These are phyloP conservation scores for Automeris io DNA, from an alignment of 2,888 invertebrate genomes.

Conservation along the genomic window DNA sequence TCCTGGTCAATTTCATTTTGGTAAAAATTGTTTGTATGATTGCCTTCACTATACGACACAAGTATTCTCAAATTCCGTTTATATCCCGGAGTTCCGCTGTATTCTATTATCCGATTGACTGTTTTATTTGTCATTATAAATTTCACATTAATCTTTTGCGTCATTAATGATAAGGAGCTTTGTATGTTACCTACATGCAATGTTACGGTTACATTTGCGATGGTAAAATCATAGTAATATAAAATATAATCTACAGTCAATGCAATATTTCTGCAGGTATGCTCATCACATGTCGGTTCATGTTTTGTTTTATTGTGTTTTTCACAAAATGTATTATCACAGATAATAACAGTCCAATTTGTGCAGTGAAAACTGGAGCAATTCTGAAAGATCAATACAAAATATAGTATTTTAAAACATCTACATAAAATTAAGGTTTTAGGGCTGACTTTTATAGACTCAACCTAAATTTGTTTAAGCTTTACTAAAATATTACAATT, in stretches of 20 bases:
- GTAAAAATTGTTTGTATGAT: conserved; percentile 47
- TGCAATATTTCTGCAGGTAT: conserved; percentile 45
- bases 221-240: conserved; percentile 44
- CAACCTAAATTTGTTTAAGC: no score
- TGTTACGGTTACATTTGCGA: conserved; percentile 49
- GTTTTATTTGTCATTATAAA: conserved; percentile 48
- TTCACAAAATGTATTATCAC: conserved; percentile 36
- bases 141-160: conserved; percentile 46
- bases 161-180: conserved; percentile 28
- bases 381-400: conserved; percentile 61
- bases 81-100: conserved; percentile 89
- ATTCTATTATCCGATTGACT: conserved; percentile 31
- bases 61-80: conserved; percentile 79
- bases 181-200: conserved; percentile 38
- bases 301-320: conserved; percentile 43
- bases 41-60: conserved; percentile 41
- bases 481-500: no score
- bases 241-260: conserved; percentile 49
- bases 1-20: conserved; percentile 26
- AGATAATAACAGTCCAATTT: conserved; percentile 50
- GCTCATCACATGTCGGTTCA: conserved; percentile 46
- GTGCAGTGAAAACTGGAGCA: conserved; percentile 53
- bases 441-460: no score
- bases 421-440: no score
- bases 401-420: no score